A percentile compares a stretch with the other conserved stretches of the same genome.
Evolutionary conservation across 2,113 vertebrate genomes (phyloP).

Genomic region (Gallinago jamesoni): DNA sequence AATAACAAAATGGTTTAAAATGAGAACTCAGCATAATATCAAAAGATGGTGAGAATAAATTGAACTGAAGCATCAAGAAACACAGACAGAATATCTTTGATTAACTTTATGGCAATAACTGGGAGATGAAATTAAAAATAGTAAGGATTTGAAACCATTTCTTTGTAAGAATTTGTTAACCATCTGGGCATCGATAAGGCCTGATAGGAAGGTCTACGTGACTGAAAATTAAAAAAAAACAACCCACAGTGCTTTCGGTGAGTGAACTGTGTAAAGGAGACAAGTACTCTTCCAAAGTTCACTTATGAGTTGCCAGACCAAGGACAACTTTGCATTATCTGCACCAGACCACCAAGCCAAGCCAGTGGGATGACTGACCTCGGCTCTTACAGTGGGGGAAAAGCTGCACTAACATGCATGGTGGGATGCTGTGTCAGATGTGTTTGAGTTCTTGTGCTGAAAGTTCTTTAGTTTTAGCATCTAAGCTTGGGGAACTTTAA

Average conservation of each 20-base stretch:
- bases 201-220: neutral
- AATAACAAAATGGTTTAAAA: neutral
- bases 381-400: rapidly evolving
- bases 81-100: neutral
- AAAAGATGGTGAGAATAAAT: neutral
- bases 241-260: neutral
- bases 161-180: neutral
- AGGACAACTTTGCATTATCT: neutral
- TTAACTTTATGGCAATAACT: neutral
- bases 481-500: neutral
- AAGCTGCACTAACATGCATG: neutral
- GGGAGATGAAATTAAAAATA: neutral
- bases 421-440: neutral
- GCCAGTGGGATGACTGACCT: neutral
- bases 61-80: neutral
- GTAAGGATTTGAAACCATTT: neutral
- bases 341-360: neutral
- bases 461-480: neutral
- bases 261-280: neutral
- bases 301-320: neutral
- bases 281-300: neutral
- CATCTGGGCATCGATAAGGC: neutral
- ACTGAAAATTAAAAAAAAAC: neutral
- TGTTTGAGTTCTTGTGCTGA: neutral
- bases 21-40: neutral